Evolutionary conservation across 1,140 invertebrate species (phyloP).

Genomic region (Aphelinus atriplicis): DNA sequence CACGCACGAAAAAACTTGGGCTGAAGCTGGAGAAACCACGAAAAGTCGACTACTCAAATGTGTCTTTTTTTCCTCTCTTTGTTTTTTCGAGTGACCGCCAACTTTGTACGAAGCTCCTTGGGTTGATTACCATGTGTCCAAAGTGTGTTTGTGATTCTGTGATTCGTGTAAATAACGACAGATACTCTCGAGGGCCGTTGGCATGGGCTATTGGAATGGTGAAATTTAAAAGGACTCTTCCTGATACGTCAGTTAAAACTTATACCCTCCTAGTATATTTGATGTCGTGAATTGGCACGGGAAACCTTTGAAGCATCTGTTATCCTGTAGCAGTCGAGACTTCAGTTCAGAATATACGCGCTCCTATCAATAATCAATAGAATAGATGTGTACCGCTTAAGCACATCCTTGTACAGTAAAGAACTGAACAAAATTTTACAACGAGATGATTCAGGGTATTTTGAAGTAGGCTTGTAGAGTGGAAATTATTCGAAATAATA

Average conservation of each 20-base stretch:
- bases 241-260: not conserved
- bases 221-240: not conserved
- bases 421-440: too few relatives aligned
- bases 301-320: not conserved
- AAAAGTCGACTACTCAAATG: not conserved
- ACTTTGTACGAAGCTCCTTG: too few relatives aligned
- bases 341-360: slow-evolving; percentile 1
- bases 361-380: not conserved
- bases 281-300: not conserved
- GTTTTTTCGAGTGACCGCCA: too few relatives aligned
- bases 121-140: too few relatives aligned
- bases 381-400: not conserved
- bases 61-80: not conserved
- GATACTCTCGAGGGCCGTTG: not conserved
- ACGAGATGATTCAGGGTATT: too few relatives aligned
- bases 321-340: slow-evolving; percentile 1
- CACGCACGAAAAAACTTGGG: not conserved
- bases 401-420: too few relatives aligned
- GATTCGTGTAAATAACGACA: slow-evolving; percentile 1
- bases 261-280: not conserved
- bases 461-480: too few relatives aligned
- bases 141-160: not conserved
- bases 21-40: not conserved
- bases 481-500: too few relatives aligned
- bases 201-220: not conserved